Evolutionary conservation across 2,888 invertebrate species (phyloP).

Genomic region (Macrosiphum euphorbiae): DNA sequence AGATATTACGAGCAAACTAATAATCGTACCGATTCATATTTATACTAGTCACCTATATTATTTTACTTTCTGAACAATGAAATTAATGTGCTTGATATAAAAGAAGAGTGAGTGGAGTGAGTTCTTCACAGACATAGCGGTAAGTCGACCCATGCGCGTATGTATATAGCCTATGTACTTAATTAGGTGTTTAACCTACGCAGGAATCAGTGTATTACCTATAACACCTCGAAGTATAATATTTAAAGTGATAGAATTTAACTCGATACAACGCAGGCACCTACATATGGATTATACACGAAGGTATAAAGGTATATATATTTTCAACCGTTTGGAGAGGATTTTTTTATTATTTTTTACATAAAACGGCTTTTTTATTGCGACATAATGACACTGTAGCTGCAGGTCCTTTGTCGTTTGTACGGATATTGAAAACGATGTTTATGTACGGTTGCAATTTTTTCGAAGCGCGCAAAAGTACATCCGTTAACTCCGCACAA

Average conservation of each 20-base stretch:
- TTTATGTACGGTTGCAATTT: background rate
- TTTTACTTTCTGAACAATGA: too few species aligned
- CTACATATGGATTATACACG: background rate
- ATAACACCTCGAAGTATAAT: background rate
- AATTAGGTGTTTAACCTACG: too few species aligned
- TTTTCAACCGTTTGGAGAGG: background rate
- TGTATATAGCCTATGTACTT: background rate
- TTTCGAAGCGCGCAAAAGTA: background rate
- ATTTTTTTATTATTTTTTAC: background rate
- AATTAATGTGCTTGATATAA: too few species aligned
- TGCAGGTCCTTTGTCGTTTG: background rate
- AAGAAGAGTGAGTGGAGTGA: too few species aligned
- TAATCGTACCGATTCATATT: too few species aligned
- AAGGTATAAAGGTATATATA: too few species aligned
- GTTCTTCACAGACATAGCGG: too few species aligned
- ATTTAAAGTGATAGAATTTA: background rate
- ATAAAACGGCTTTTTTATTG: background rate
- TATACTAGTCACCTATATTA: too few species aligned
- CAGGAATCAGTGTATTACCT: background rate
- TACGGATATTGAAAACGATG: constrained; percentile 19
- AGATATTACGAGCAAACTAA: too few species aligned
- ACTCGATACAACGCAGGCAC: background rate
- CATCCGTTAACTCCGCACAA: background rate
- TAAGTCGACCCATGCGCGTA: background rate
- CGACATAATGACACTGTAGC: background rate